Evolutionary conservation across 2,888 invertebrate species (phyloP).

Genomic region (Drosophila dives): DNA sequence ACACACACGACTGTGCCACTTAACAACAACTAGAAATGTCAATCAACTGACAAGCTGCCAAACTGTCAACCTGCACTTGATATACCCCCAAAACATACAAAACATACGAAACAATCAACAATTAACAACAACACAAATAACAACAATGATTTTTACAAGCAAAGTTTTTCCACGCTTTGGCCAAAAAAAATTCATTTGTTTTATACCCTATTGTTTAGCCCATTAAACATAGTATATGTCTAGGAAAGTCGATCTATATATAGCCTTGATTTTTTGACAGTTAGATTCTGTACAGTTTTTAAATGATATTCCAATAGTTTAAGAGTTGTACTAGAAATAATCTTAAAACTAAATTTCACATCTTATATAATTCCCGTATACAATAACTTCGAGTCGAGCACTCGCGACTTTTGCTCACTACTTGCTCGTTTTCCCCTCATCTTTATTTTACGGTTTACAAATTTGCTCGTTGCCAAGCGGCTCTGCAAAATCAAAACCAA

Average conservation of each 20-base stretch:
- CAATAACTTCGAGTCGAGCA: constrained; percentile 2
- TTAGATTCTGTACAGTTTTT: not conserved
- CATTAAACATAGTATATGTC: no score
- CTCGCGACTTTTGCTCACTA: not conserved
- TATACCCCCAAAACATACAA: constrained; percentile 48
- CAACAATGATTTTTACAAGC: constrained; percentile 18
- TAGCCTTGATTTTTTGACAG: not conserved
- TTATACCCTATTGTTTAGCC: constrained; percentile 6
- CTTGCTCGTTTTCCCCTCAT: constrained; percentile 13
- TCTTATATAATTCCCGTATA: not conserved
- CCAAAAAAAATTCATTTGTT: constrained; percentile 29
- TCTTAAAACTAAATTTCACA: not conserved
- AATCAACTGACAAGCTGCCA: constrained; percentile 75
- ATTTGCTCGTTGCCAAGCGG: constrained; percentile 62
- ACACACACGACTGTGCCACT: constrained; percentile 66
- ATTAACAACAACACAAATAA: constrained; percentile 28
- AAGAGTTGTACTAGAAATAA: not conserved
- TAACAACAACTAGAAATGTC: constrained; percentile 79
- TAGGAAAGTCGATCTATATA: not conserved
- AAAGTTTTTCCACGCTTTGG: constrained; percentile 54
- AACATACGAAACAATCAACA: constrained; percentile 17
- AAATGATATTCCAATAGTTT: not conserved
- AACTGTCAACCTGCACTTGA: constrained; percentile 71
- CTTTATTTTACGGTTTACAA: constrained; percentile 20
- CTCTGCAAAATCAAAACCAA: constrained; percentile 21